Evolutionary conservation across 1,140 invertebrate genomes (phyloP).

Genomic region (Ptiloglossa arizonensis): DNA sequence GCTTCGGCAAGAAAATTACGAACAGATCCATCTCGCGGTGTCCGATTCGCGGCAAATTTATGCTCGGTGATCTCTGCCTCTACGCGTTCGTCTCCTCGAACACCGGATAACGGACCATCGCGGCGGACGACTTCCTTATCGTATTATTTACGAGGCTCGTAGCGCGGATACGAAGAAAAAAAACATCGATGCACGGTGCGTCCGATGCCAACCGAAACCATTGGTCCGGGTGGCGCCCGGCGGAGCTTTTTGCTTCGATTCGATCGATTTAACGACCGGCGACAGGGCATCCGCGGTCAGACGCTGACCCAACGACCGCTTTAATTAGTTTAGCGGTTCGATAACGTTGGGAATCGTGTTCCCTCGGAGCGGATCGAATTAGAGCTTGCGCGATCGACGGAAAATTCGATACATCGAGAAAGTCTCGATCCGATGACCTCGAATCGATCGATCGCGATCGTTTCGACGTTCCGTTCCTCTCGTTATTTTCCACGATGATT

Average conservation of each 20-base stretch:
- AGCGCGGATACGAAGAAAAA: background rate
- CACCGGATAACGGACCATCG: slow-evolving; percentile 50
- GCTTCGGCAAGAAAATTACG: slow-evolving; percentile 28
- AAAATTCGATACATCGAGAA: slow-evolving; percentile 8
- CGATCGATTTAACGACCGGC: slow-evolving; percentile 45
- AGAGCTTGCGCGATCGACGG: background rate
- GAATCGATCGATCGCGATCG: too few species aligned
- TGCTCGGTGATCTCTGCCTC: slow-evolving; percentile 1
- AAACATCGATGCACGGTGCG: background rate
- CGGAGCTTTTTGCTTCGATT: background rate
- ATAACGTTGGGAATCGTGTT: slow-evolving; percentile 14
- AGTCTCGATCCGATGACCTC: too few species aligned
- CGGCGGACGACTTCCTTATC: slow-evolving; percentile 64
- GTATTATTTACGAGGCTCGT: slow-evolving; percentile 61
- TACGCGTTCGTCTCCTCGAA: too few species aligned
- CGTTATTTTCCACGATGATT: too few species aligned
- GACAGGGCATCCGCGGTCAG: slow-evolving; percentile 1
- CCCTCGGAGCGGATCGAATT: slow-evolving; percentile 16
- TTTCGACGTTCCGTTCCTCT: too few species aligned
- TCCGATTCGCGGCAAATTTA: slow-evolving; percentile 21
- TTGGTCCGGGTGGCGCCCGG: background rate
- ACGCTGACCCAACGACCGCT: slow-evolving; percentile 25
- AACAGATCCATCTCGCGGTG: slow-evolving; percentile 27
- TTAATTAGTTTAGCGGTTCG: slow-evolving; percentile 23
- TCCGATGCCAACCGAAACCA: background rate